Evolutionary conservation across 2,797 vertebrate species (phyloP), one percentile per base, ranked within the genome.

Genomic region (Peromyscus nudipes): DNA sequence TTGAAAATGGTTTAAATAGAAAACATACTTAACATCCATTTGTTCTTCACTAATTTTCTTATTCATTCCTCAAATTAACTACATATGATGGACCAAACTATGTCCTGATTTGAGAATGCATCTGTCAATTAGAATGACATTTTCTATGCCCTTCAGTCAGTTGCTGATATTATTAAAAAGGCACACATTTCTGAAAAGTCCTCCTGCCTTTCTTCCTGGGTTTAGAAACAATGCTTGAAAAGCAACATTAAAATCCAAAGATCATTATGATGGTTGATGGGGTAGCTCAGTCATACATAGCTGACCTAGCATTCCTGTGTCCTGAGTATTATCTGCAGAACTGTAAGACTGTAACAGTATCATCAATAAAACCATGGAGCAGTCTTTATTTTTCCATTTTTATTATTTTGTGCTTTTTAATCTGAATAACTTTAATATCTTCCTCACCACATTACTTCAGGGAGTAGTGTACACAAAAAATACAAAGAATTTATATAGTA

Each of bases 91-190:
- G 2, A 64, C 13, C 43, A 94, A n/a, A 40, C 75, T 34, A 9
- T 57, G 8, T 81, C 27, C 62, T 40, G 49, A 17, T 82, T 86
- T 76, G 71, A 75, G 12, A 94, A 65, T 87, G 12, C 4, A 95
- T 21, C 55, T 91, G 13, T 31, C 52, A 75, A 29, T n/a, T 40
- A 91, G 3, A 75, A 67, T 84, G 65, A 83, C 31, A 73, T 67
- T 77, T 4, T 37, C 49, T 10, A 31, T 76, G 11, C 14, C n/a
- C n/a, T 92, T 49, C 34, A 90, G 16, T 95, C 43, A 95, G 40
- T 12, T 60, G 71, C 13, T 79, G 17, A 40, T 52, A 80, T 77
- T 89, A 92, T 89, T 94, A 95, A 90, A 16, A 95, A 85, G n/a
- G 5, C 37, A 94, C 4, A 21, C 71, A 94, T 86, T 94, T 92